Percentiles rank a stretch among this genome's conserved stretches.
Evolutionary conservation across 1,140 invertebrate species (phyloP).

Genomic region (Drosophila truncata): DNA sequence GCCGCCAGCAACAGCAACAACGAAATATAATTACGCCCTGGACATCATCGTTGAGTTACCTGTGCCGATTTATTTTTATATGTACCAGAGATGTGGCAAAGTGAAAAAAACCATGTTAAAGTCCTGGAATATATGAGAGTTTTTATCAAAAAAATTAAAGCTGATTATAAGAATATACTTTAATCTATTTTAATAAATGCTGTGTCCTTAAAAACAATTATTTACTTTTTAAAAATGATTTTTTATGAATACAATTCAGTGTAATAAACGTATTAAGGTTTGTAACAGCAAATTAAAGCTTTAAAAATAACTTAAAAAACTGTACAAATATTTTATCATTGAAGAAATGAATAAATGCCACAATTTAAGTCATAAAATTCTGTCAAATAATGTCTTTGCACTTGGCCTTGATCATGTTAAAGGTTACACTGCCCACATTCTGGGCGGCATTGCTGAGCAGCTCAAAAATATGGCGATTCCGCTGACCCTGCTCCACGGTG

Average conservation of each 20-base stretch:
- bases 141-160: background rate
- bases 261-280: background rate
- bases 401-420: conserved; percentile 79
- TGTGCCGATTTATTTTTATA: background rate
- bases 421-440: conserved; percentile 75
- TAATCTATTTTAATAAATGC: background rate
- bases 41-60: background rate
- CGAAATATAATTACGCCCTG: conserved; percentile 63
- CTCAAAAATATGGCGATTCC: conserved; percentile 72
- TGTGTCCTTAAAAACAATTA: background rate
- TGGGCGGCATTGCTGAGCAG: conserved; percentile 69
- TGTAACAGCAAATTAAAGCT: background rate
- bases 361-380: too few species aligned
- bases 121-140: background rate
- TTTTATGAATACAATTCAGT: background rate
- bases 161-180: background rate
- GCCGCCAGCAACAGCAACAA: conserved; percentile 25
- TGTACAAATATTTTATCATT: background rate
- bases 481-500: conserved; percentile 62
- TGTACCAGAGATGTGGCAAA: background rate
- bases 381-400: conserved; percentile 60
- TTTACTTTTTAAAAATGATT: background rate
- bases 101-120: background rate
- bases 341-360: too few species aligned
- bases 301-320: background rate